phyloP scores from a whole-genome alignment of 2,888 invertebrate genomes.

The Nomada hirtipes region DNA sequence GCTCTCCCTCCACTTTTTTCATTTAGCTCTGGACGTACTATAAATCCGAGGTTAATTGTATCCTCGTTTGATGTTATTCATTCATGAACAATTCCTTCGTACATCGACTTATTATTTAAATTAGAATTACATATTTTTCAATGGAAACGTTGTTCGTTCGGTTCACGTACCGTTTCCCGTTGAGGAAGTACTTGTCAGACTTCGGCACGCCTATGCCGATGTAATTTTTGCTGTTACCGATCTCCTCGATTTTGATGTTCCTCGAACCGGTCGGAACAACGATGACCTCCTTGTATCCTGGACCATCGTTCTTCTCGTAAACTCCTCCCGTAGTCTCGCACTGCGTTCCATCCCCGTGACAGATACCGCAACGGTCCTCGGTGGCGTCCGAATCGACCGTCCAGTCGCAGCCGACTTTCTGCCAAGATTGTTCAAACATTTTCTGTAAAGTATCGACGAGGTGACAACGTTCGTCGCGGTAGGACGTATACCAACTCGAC shows the following conservation, averaged over 20 bases:
- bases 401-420: slow-evolving; percentile 90
- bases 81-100: too few relatives aligned
- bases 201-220: slow-evolving; percentile 86
- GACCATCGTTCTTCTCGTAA: slow-evolving; percentile 85
- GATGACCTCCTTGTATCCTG: slow-evolving; percentile 86
- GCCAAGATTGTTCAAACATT: slow-evolving; percentile 25
- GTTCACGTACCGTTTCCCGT: slow-evolving; percentile 87
- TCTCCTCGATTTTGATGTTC: slow-evolving; percentile 87
- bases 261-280: slow-evolving; percentile 87
- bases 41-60: too few relatives aligned
- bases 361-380: slow-evolving; percentile 89
- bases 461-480: neutral
- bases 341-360: slow-evolving; percentile 89
- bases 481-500: slow-evolving; percentile 85
- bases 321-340: slow-evolving; percentile 87
- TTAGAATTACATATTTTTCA: too few relatives aligned
- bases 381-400: slow-evolving; percentile 87
- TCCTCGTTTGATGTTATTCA: too few relatives aligned
- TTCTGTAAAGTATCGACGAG: too few relatives aligned
- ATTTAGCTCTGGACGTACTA: too few relatives aligned
- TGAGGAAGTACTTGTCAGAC: slow-evolving; percentile 86
- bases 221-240: slow-evolving; percentile 81
- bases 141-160: too few relatives aligned
- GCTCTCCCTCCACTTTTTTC: too few relatives aligned
- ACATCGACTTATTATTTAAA: too few relatives aligned